These are phyloP conservation scores for Lingula anatina DNA, from an alignment of 2,888 invertebrate genomes.

Conservation along the genomic window DNA sequence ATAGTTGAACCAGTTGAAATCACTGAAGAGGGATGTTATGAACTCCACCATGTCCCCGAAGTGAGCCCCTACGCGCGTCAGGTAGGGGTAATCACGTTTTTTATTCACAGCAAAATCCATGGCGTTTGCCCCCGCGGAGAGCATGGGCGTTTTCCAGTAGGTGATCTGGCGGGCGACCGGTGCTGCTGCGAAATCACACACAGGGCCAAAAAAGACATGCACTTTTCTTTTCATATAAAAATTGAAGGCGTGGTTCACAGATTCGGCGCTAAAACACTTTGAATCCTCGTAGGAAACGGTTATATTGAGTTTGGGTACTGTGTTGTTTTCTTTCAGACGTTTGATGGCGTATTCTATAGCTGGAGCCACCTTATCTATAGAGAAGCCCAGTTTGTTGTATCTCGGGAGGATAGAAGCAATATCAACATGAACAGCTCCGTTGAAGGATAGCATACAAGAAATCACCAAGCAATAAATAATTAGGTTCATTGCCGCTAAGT, in stretches of 20 bases:
- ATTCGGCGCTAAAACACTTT: slow-evolving; percentile 27
- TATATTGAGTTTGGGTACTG: slow-evolving; percentile 12
- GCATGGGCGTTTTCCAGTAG: slow-evolving; percentile 83
- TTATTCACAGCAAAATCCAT: slow-evolving; percentile 35
- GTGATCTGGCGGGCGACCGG: slow-evolving; percentile 83
- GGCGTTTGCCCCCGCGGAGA: slow-evolving; percentile 59
- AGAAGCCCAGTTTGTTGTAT: slow-evolving; percentile 24
- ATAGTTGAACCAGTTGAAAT: background rate
- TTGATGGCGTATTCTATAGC: slow-evolving; percentile 41
- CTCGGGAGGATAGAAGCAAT: slow-evolving; percentile 32
- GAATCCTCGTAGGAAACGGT: slow-evolving; percentile 26
- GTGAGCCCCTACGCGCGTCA: slow-evolving; percentile 58
- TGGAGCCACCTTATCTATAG: slow-evolving; percentile 32
- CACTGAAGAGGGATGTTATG: background rate
- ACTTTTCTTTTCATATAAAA: slow-evolving; percentile 26
- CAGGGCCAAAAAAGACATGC: slow-evolving; percentile 44
- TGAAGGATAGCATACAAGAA: too few relatives aligned
- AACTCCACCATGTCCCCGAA: background rate
- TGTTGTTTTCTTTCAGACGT: slow-evolving; percentile 12
- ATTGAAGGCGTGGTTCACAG: slow-evolving; percentile 33
- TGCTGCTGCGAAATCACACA: slow-evolving; percentile 66
- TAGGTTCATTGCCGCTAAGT: too few relatives aligned
- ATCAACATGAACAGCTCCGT: too few relatives aligned
- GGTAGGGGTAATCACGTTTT: slow-evolving; percentile 62
- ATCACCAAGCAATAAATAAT: too few relatives aligned